phyloP scores from a whole-genome alignment of 2,113 vertebrate genomes.

The Himantopus leucocephalus region DNA sequence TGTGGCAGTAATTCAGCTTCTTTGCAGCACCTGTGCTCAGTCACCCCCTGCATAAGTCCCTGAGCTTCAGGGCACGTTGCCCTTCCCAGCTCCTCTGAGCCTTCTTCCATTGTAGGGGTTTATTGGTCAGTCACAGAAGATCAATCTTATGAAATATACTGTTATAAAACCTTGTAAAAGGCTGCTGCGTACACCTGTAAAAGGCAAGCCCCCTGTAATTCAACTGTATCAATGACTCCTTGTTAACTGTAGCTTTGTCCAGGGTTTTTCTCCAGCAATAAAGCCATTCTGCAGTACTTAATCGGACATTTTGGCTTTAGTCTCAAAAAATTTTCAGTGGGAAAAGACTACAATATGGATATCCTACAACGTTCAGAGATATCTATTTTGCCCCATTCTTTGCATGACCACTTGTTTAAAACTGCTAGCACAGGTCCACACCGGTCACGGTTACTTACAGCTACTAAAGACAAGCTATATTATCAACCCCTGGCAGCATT shows the following conservation, averaged over 20 bases:
- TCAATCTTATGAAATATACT: not conserved
- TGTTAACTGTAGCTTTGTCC: not conserved
- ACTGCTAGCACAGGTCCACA: not conserved
- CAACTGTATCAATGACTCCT: fast-evolving
- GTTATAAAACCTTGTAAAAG: not conserved
- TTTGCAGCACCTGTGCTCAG: not conserved
- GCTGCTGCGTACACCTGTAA: not conserved
- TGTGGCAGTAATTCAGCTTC: fast-evolving
- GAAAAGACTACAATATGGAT: not conserved
- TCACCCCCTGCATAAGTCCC: not conserved
- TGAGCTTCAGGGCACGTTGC: fast-evolving
- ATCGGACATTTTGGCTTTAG: not conserved
- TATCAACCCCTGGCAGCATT: not conserved
- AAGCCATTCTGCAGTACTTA: not conserved
- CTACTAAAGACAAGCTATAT: not conserved
- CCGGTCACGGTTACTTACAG: not conserved
- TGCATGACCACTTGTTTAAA: fast-evolving
- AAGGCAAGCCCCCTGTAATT: not conserved
- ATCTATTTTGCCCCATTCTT: not conserved
- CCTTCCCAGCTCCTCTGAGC: not conserved
- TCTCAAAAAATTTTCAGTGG: not conserved
- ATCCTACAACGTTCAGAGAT: not conserved
- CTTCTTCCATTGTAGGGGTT: fast-evolving
- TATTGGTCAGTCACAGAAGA: not conserved
- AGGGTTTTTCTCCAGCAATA: not conserved